Evolutionary conservation across 2,888 invertebrate species (phyloP).

Genomic region (Cylindroiulus punctatus): DNA sequence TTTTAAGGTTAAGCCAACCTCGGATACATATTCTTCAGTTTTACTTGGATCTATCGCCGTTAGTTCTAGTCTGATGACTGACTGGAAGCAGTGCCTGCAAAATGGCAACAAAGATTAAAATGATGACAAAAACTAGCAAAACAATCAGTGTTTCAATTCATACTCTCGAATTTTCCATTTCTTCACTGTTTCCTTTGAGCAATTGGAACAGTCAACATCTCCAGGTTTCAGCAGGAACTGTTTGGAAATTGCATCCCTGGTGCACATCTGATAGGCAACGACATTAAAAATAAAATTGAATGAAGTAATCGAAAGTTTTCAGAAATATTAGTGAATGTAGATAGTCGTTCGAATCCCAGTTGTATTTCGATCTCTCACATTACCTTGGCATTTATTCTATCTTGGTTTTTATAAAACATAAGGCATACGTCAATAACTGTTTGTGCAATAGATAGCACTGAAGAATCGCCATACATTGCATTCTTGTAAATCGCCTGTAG

Average conservation of each 20-base stretch:
- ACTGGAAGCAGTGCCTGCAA: conserved; percentile 48
- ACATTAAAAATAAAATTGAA: neutral
- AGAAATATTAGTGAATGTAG: too few species aligned
- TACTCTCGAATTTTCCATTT: conserved; percentile 46
- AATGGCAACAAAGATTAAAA: neutral
- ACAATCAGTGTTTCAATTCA: neutral
- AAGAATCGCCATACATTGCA: neutral
- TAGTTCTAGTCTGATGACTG: conserved; percentile 48
- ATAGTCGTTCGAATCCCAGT: neutral
- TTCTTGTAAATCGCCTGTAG: neutral
- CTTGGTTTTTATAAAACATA: neutral
- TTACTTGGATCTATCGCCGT: conserved; percentile 22
- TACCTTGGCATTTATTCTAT: conserved; percentile 6
- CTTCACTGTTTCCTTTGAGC: neutral
- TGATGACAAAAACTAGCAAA: neutral
- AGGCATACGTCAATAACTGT: conserved; percentile 16
- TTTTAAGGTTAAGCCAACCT: neutral
- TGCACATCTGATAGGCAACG: neutral
- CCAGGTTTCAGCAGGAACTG: conserved; percentile 6
- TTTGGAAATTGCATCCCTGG: conserved; percentile 31
- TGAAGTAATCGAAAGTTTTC: too few species aligned
- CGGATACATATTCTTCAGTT: conserved; percentile 5
- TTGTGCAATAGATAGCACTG: neutral
- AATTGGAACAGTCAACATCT: conserved; percentile 32
- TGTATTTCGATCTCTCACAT: neutral